Conservation (phyloP, 1,140 invertebrate genomes). For the Macrobrachium rosenbergii region DNA sequence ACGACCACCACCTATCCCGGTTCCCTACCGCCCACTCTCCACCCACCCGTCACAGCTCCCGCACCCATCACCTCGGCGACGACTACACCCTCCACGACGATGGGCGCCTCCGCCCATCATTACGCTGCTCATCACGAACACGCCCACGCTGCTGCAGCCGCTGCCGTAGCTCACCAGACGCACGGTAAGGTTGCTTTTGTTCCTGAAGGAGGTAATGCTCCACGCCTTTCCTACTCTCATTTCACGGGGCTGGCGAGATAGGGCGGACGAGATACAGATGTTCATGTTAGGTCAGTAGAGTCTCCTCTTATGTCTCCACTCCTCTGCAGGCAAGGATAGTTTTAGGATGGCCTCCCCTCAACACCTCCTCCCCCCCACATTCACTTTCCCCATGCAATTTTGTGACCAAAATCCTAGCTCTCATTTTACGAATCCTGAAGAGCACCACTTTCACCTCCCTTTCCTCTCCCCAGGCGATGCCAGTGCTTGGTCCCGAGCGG, state of each 20-base stretch:
- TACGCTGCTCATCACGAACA: conserved; percentile 34
- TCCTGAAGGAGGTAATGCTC: too few species aligned
- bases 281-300: too few species aligned
- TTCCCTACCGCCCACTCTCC: conserved; percentile 39
- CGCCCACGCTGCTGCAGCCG: conserved; percentile 30
- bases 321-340: too few species aligned
- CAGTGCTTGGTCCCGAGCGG: conserved; percentile 46
- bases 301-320: too few species aligned
- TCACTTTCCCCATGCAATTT: not conserved
- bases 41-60: conserved; percentile 18
- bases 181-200: conserved; percentile 25
- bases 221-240: too few species aligned
- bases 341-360: not conserved
- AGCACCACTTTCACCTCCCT: not conserved
- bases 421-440: not conserved
- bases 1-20: conserved; percentile 45
- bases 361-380: too few species aligned
- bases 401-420: not conserved
- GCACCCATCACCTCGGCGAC: conserved; percentile 19
- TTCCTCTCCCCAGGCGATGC: conserved; percentile 20
- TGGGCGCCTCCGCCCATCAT: conserved; percentile 41
- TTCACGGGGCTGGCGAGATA: too few species aligned
- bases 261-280: too few species aligned
- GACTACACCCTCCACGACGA: conserved; percentile 42
- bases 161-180: conserved; percentile 35